A percentile compares a stretch with the other conserved stretches of the same genome.
phyloP scores from a whole-genome alignment of 2,113 vertebrate genomes.

The Microcebus griseorufus region DNA sequence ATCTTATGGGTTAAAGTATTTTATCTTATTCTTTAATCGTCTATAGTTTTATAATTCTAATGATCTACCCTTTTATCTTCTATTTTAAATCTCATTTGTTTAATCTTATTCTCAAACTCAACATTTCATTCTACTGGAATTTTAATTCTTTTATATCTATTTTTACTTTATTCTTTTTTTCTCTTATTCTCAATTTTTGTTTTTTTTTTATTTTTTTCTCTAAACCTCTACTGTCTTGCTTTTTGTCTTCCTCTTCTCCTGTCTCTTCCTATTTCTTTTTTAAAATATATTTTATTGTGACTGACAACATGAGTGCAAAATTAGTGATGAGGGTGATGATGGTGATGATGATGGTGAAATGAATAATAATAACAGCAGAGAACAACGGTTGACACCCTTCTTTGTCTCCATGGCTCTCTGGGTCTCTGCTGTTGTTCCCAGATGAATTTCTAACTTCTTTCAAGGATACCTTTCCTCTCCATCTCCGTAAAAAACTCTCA shows the following conservation, averaged over 20 bases:
- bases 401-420: not conserved
- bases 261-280: not conserved
- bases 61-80: constrained; percentile 63
- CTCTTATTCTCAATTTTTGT: not conserved
- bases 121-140: constrained; percentile 54
- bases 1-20: constrained; percentile 56
- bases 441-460: not conserved
- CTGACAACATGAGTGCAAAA: not conserved
- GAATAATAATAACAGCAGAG: not conserved
- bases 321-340: not conserved
- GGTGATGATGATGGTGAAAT: not conserved
- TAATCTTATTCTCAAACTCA: constrained; percentile 58
- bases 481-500: not conserved
- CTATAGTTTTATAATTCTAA: constrained; percentile 61
- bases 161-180: constrained; percentile 29
- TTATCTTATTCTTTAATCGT: constrained; percentile 68
- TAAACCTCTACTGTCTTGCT: not conserved
- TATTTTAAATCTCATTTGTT: constrained; percentile 59
- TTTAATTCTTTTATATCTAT: not conserved
- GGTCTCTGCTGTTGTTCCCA: not conserved
- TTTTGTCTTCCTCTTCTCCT: not conserved
- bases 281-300: not conserved
- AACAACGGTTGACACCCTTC: not conserved
- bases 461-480: not conserved
- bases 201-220: not conserved